Evolutionary conservation across 2,888 invertebrate species (phyloP).

Genomic region (Pseudoips prasinana): DNA sequence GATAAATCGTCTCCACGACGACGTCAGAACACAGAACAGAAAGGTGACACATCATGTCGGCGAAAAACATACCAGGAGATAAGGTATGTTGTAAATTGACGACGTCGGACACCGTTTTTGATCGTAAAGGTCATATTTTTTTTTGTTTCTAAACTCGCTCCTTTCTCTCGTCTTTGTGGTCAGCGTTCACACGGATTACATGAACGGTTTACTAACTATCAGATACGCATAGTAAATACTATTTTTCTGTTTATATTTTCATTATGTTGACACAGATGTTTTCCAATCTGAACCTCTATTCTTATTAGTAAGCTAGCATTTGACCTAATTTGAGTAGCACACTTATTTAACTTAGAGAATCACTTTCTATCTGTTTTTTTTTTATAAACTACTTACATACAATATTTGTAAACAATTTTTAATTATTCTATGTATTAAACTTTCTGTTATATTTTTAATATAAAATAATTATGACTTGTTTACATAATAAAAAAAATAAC

Average conservation of each 20-base stretch:
- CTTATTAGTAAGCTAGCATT: conserved; percentile 1
- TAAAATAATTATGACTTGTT: too few relatives aligned
- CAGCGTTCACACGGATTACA: conserved; percentile 23
- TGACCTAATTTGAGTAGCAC: conserved; percentile 9
- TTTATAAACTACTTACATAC: too few relatives aligned
- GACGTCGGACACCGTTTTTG: conserved; percentile 36
- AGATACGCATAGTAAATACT: conserved; percentile 3
- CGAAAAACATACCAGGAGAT: conserved; percentile 91
- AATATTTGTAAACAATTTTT: too few relatives aligned
- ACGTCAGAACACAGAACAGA: conserved; percentile 68
- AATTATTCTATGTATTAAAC: too few relatives aligned
- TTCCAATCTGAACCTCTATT: conserved; percentile 6
- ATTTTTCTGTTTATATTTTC: conserved; percentile 6
- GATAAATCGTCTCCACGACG: conserved; percentile 76
- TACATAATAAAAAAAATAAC: too few relatives aligned
- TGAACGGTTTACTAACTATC: conserved; percentile 13
- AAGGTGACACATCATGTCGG: conserved; percentile 85
- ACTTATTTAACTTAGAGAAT: too few relatives aligned
- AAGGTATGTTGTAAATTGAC: conserved; percentile 83
- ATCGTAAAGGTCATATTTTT: conserved; percentile 62
- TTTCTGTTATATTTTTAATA: too few relatives aligned
- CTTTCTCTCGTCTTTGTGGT: conserved; percentile 62
- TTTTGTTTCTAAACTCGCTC: conserved; percentile 61
- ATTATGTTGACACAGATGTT: conserved; percentile 1
- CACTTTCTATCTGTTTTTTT: too few relatives aligned